Conservation (phyloP, 2,113 vertebrate species). For the Zosterops japonicus region DNA sequence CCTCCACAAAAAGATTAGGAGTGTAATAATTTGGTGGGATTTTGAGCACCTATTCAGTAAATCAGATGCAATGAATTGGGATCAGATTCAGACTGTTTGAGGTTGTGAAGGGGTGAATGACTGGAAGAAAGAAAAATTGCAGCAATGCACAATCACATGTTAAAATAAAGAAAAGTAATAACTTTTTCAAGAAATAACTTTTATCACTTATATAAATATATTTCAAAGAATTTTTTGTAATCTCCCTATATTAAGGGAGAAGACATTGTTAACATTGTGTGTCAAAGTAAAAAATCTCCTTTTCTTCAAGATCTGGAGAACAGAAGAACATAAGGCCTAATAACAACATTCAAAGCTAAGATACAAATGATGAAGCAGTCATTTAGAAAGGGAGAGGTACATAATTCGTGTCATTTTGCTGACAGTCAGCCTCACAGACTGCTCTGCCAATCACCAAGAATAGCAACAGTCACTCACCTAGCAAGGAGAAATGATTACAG, state of each 20-base stretch:
- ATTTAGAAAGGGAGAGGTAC: background rate
- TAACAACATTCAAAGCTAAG: conserved; percentile 9
- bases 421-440: conserved; percentile 22
- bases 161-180: background rate
- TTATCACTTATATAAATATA: background rate
- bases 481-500: background rate
- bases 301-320: background rate
- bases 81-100: background rate
- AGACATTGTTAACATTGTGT: background rate
- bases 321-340: background rate
- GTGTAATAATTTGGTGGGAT: background rate
- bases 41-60: background rate
- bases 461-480: conserved; percentile 15
- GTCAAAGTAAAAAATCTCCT: background rate
- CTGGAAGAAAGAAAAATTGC: background rate
- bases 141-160: background rate
- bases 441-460: conserved; percentile 42
- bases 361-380: background rate
- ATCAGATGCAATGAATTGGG: background rate
- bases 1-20: background rate
- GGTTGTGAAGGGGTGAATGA: background rate
- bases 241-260: background rate
- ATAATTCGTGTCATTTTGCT: background rate
- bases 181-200: background rate
- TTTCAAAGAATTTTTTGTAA: background rate